Base-by-base conservation (phyloP, 1,140 invertebrate genomes). In the Danaus plexippus region DNA sequence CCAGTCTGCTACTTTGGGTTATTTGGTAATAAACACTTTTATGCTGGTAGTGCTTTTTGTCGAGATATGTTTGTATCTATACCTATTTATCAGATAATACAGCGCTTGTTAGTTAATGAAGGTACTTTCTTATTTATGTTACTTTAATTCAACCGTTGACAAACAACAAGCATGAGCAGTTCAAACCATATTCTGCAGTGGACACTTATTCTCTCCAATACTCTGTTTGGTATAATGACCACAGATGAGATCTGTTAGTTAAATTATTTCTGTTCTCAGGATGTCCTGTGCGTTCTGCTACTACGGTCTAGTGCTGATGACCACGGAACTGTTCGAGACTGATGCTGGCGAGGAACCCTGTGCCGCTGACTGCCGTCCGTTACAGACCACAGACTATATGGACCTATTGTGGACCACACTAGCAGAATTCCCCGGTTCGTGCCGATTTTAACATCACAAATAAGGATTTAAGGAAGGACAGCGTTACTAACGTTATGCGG, bases 261-360 rank as follows among this genome's bases (percentile, higher is more conserved):
- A 8, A 4, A 32, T 6, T 32, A 6, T 32, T 7, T 32, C 12
- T 13, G 9, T 12, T 55, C 47, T 41, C 66, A 97, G 96, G 96
- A 93, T 96, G 88, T 91, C 94, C 0, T 97, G 96, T 86, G 96
- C 97, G 1, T 98, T 98, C 87, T 97, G 95, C 68, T 99, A 99
- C 78, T 98, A 98, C 80, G 97, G 97, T 1, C 89, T 98, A 42
- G 96, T 99, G 5, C 87, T 98, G 46, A 96, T 98, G 92, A 97
- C 96, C 1, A 98, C 97, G 1, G 97, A 98, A 84, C 87, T 98
- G 32, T 95, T 98, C 85, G 94, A 96, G 71, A 89, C 88, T 11
- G 90, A 89, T 13, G 88, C 90, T 63, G 59, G 85, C 81, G 57
- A 65, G 68, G 83, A 88, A 63, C 82, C 90, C 9, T 95, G 92